Evolutionary conservation across 1,140 invertebrate genomes (phyloP), one percentile per base, ranked within the genome.

Genomic region (Neodiprion pinetum): DNA sequence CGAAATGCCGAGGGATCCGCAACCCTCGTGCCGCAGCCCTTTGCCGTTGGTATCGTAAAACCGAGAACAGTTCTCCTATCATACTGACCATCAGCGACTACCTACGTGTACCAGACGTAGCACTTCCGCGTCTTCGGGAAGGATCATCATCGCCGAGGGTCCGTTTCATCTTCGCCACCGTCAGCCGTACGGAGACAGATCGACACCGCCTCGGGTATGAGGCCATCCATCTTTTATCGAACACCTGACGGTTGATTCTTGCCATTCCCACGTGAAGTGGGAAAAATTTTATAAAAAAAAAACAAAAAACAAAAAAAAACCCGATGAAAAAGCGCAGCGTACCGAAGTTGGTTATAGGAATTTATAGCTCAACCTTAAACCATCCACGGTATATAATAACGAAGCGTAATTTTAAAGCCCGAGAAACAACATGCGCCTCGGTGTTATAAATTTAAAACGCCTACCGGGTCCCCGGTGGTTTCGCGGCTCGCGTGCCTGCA

Each of bases 171-270:
- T 88, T 87, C 83, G 81, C 78, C 70, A 78, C 81, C 85, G 85
- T 87, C 87, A 88, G 85, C 79, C 78, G 10, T 21, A 21, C 80
- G 82, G 85, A 87, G 87, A 87, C 82, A 85, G 86, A 87, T 88
- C 84, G 84, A 81, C 83, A 80, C 66, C 67, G 10, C 82, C 81
- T 74, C 80, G 79, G 80, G 81, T 80, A 81, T 79, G 67, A 75
- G 77, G 84, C 84, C 84, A 87, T 86, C 85, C 84, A 85, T 87
- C 86, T 86, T 87, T 86, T 86, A 86, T 86, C 84, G 83, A 80
- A 82, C 79, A 82, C 77, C 75, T 75, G 78, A 76, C 75, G 70
- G 76, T 76, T 48, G 70, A 68, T 73, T 68, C 11, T 50, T 40
- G 23, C 17, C 72, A 73, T 66, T 67, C 71, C 67, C 17, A 21